Evolutionary conservation across 2,113 vertebrate genomes (phyloP).

Genomic region (Oxyruncus cristatus): DNA sequence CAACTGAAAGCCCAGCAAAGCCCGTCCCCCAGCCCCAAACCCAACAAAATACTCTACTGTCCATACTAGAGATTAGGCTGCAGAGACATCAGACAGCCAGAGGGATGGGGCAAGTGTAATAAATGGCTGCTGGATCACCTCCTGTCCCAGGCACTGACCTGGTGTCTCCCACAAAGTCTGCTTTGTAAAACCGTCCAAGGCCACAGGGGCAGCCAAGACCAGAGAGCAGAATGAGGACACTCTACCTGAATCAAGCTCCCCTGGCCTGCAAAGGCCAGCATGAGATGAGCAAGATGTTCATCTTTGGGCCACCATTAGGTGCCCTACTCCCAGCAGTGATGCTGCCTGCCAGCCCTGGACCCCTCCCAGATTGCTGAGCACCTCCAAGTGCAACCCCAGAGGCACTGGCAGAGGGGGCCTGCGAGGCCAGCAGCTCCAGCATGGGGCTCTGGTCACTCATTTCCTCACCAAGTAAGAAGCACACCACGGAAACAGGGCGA

Average conservation of each 20-base stretch:
- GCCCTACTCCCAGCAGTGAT: not conserved
- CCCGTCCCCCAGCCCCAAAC: not conserved
- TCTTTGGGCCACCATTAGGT: no score
- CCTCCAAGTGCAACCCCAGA: accelerated
- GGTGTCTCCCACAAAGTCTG: accelerated
- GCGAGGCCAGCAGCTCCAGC: not conserved
- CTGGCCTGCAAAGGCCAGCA: not conserved
- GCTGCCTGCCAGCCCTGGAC: not conserved
- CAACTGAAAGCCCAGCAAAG: not conserved
- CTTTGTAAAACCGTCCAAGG: not conserved
- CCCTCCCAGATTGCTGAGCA: not conserved
- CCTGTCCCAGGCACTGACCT: not conserved
- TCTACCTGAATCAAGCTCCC: not conserved
- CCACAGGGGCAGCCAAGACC: not conserved
- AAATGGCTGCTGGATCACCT: not conserved
- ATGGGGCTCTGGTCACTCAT: not conserved
- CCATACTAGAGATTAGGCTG: not conserved
- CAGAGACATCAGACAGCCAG: not conserved
- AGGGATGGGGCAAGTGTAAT: not conserved
- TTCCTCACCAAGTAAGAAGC: not conserved
- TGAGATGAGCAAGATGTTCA: not conserved
- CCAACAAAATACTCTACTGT: not conserved
- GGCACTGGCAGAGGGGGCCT: not conserved
- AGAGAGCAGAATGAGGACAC: not conserved
- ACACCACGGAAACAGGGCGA: not conserved